Base-by-base conservation (phyloP, 2,888 invertebrate genomes). In the Trachelus tabidus region DNA sequence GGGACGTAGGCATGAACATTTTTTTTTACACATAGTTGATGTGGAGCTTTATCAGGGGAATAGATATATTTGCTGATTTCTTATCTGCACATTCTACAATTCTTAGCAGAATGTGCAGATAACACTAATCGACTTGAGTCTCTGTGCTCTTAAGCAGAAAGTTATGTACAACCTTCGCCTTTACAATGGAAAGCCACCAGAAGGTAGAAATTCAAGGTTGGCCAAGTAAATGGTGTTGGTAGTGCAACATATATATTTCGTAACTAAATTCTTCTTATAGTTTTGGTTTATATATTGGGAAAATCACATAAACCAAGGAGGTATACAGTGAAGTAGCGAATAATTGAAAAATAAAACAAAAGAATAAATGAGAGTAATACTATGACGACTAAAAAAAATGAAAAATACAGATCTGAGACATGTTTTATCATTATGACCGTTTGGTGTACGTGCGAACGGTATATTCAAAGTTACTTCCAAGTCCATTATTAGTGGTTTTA, bases 71-170 rank as follows among this genome's bases (percentile, higher is more conserved):
- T 56, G 56, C 56, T 56, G 56, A 56, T 56, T 56, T 56, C 56
- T 56, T 56, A 56, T 56, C 56, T 56, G 56, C 56, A 56, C 56
- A 56, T 56, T 56, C 56, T 56, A 56, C 56, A 56, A 23, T 56
- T 56, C 56, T 56, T 15, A 56, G 56, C 23, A 56, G 56, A 56
- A 56, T 56, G 23, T 56, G 56, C 56, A 56, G 56, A 56, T 56
- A 56, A 56, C 23, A 56, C 23, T 23, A 56, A 56, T 56, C 56
- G 23, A 23, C 23, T 56, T 23, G 56, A 56, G 56, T 84, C 83
- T 84, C 83, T 69, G 81, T 80, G 81, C 84, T 85, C 84, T 85
- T 79, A 81, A 83, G 82, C 85, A 83, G 84, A 84, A 77, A 81
- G 84, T 85, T 81, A 84, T 81, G 40, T 34, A 77, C 77, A 81